Base-by-base conservation (phyloP, 1,140 invertebrate species). In the Drosophila athabasca region DNA sequence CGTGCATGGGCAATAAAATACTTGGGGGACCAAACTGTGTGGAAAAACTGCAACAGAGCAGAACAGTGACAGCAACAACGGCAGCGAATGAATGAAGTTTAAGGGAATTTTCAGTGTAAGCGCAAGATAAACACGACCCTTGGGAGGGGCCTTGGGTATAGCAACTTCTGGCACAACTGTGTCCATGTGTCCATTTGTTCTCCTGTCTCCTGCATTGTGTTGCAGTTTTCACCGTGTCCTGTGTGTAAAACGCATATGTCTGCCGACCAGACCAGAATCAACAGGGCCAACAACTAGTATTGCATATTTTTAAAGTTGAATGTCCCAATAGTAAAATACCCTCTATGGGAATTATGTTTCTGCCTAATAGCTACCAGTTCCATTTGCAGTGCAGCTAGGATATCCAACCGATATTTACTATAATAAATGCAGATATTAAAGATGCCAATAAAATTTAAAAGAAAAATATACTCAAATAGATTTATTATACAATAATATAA, bases 91-190 rank as follows among this genome's bases (percentile, higher is more conserved):
- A 65, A 62, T 65, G 55, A 84, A 85, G 62, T 84, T 76, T 65
- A 80, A 80, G 81, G 67, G 80, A 79, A 84, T 80, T 72, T 76
- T 48, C 71, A 68, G 62, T 62, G 76, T 73, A 79, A 84, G 81
- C 80, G 67, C 76, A 84, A 84, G 81, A 84, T 85, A 84, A 84
- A 84, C 81, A 84, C 65, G 80, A 76, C 80, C 76, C 80, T 31
- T 53, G 81, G 76, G 80, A 80, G 52, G n/a, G 35, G 35, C 11
- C 13, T 17, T 29, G 46, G 45, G 26, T 39, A 29, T 6, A 17
- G 26, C 1, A 9, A 19, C 35, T 39, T 39, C 35, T 39, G 52
- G 19, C 6, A 11, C 5, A 13, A 7, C 15, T 58, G 54, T 39
- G 29, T 62, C 51, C 15, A 54, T 59, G 61, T 67, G 73, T 71